Evolutionary conservation across 2,888 invertebrate genomes (phyloP), one percentile per base, ranked within the genome.

Genomic region (Drosophila paranaensis): DNA sequence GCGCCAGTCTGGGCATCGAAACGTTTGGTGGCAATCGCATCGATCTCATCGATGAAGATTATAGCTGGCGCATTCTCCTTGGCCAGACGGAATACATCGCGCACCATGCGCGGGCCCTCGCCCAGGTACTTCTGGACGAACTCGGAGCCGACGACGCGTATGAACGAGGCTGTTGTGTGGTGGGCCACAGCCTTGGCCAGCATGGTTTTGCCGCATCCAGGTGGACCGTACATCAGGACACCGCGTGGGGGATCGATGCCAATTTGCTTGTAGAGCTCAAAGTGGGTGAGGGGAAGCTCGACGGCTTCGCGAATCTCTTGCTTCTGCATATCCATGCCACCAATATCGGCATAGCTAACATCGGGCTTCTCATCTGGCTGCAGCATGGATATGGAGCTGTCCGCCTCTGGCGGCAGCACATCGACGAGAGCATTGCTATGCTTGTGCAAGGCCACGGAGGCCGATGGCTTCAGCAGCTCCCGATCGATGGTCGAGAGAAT

Each of bases 371-470:
- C 99, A 94, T 99, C 99, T 95, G 92, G 97, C 94, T 97, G 96
- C 70, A 99, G 94, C 99, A 99, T 99, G 61, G 99, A 98, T 80
- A 99, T 99, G 45, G 98, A 99, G 82, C 98, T 98, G 93, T 99
- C 99, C 2, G 99, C 99, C 93, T 99, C 99, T 1, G 99, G 99
- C 6, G 99, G 99, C 46, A 99, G 93, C 5, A 99, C 99, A 94
- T 99, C 99, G 0, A 99, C 99, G 66, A 99, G 94, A n/a, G 99
- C 99, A 95, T 99, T 99, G 90, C 99, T 99, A 93, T 99, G 99
- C 92, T 99, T 99, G 93, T 99, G 99, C 39, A 99, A 94, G 20
- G 99, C 99, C 33, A 99, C 99, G 79, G 98, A 99, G 14, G 99
- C 98, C 1, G 99, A 99, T 0, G 99, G 99, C 92, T 99, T 99